phyloP scores from a whole-genome alignment of 2,113 vertebrate genomes.

The Myodes glareolus region DNA sequence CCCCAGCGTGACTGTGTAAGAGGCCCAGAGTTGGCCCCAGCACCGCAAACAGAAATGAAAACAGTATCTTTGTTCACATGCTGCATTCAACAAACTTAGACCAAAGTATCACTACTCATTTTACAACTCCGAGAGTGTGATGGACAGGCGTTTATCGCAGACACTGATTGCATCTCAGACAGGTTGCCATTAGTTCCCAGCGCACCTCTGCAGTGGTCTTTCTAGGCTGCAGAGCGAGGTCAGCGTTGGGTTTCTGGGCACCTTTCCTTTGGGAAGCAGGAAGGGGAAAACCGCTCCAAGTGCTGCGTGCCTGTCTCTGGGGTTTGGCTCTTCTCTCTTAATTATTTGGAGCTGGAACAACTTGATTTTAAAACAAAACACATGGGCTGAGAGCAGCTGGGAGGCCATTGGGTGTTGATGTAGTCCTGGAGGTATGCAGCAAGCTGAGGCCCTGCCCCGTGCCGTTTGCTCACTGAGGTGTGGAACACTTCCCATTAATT shows the following conservation, averaged over 20 bases:
- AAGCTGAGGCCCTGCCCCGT: neutral
- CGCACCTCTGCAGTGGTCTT: neutral
- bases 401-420: conserved; percentile 56
- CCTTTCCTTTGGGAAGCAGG: conserved; percentile 15
- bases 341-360: conserved; percentile 70
- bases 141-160: conserved; percentile 14
- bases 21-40: neutral
- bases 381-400: conserved; percentile 35
- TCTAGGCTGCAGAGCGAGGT: conserved; percentile 38
- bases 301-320: conserved; percentile 30
- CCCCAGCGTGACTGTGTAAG: neutral
- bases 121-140: neutral
- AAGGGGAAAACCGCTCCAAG: neutral
- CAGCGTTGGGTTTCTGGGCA: neutral
- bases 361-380: conserved; percentile 78
- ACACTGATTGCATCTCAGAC: neutral
- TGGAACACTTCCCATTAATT: neutral
- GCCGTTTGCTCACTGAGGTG: neutral
- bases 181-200: neutral
- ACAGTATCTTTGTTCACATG: neutral
- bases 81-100: neutral
- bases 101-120: conserved; percentile 10
- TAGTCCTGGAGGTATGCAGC: neutral
- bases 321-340: conserved; percentile 63
- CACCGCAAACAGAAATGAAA: neutral